phyloP scores from a whole-genome alignment of 2,113 vertebrate species.

The Notothenia coriiceps region DNA sequence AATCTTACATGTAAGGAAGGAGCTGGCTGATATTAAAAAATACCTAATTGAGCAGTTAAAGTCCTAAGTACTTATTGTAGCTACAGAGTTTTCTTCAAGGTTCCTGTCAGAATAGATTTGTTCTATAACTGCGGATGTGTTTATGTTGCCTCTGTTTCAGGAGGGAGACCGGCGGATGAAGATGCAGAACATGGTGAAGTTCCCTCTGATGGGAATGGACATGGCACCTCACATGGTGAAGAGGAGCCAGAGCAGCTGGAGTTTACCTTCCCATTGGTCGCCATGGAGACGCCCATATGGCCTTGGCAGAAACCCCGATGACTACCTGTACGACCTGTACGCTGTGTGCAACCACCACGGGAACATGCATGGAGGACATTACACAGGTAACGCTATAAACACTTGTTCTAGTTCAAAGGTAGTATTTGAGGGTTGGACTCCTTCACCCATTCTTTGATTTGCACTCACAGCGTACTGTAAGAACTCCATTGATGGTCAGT shows the following conservation, averaged over 20 bases:
- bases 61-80: too few relatives aligned
- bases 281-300: constrained; percentile 96
- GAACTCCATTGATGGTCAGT: constrained; percentile 97
- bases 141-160: constrained; percentile 71
- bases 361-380: constrained; percentile 98
- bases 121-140: too few relatives aligned
- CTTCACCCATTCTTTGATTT: not conserved
- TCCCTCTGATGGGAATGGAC: constrained; percentile 94
- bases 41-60: not conserved
- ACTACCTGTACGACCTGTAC: constrained; percentile 97
- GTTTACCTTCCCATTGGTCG: constrained; percentile 97
- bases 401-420: too few relatives aligned
- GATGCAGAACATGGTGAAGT: constrained; percentile 96
- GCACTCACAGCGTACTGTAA: constrained; percentile 82
- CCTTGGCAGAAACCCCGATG: constrained; percentile 94
- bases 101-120: too few relatives aligned
- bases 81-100: too few relatives aligned
- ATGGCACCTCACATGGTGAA: constrained; percentile 99
- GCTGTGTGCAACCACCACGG: constrained; percentile 99
- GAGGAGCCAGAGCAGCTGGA: constrained; percentile 99
- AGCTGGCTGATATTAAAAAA: not conserved
- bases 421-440: too few relatives aligned
- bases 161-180: constrained; percentile 95
- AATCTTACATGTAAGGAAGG: not conserved
- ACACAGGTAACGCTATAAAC: constrained; percentile 85